These are phyloP conservation scores for Aptenodytes patagonicus DNA, from an alignment of 2,113 vertebrate species.

Conservation along the genomic window DNA sequence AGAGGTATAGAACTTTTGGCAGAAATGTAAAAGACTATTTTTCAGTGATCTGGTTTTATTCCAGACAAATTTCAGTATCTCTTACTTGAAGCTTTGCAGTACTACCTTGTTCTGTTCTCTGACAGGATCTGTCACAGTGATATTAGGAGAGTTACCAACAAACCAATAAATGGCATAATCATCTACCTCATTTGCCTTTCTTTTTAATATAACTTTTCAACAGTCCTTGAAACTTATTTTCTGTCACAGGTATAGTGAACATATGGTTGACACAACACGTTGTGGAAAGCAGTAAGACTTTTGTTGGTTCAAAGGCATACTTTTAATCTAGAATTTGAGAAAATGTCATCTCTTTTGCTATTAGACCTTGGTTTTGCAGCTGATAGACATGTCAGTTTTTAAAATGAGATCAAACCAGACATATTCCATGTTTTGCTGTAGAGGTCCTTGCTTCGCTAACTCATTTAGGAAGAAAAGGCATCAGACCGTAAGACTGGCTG, in stretches of 20 bases:
- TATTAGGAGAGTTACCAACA: background rate
- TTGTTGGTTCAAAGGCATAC: background rate
- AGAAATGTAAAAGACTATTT: conserved; percentile 41
- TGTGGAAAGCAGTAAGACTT: background rate
- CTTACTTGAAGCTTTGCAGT: background rate
- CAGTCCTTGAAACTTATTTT: background rate
- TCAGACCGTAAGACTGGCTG: background rate
- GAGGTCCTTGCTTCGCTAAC: background rate
- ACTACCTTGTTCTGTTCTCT: background rate
- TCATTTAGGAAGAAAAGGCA: background rate
- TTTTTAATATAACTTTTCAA: background rate
- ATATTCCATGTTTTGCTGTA: background rate
- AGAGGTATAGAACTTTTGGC: conserved; percentile 25
- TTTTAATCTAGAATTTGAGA: background rate
- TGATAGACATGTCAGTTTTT: background rate
- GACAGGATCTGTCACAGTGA: background rate
- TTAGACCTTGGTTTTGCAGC: background rate
- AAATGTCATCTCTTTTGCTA: background rate
- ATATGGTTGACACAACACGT: fast-evolving
- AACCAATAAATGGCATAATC: background rate
- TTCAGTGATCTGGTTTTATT: conserved; percentile 36
- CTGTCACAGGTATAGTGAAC: background rate
- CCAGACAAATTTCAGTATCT: background rate
- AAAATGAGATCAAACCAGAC: background rate
- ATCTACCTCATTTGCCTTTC: background rate